A percentile compares a stretch with the other conserved stretches of the same genome.
These are phyloP conservation scores for Eustalomyia histrio DNA, from an alignment of 2,888 invertebrate species.

Conservation along the genomic window DNA sequence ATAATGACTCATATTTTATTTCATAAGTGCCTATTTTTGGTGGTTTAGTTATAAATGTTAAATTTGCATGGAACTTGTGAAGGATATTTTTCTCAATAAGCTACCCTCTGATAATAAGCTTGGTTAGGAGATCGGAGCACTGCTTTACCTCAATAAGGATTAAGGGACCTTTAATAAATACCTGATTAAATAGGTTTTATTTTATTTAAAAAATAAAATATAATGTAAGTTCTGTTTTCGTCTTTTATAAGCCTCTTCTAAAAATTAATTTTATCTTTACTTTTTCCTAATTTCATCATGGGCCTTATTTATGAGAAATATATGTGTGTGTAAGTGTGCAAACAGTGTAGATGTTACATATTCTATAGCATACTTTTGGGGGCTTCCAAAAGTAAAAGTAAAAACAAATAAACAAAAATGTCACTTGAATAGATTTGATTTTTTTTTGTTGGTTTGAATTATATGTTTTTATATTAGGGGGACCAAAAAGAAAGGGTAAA, in stretches of 20 bases:
- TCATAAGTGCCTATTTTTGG: too few relatives aligned
- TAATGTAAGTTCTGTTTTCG: background rate
- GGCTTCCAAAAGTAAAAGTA: too few relatives aligned
- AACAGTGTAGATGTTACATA: slow-evolving; percentile 47
- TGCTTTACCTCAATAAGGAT: too few relatives aligned
- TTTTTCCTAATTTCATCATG: slow-evolving; percentile 34
- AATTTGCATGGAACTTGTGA: too few relatives aligned
- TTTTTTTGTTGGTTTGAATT: background rate
- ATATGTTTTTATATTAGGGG: background rate
- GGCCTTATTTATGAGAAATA: slow-evolving; percentile 1
- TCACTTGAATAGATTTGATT: slow-evolving; percentile 28
- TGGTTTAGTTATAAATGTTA: too few relatives aligned
- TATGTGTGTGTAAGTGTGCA: slow-evolving; percentile 16
- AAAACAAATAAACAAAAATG: slow-evolving; percentile 44
- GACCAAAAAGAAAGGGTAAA: background rate
- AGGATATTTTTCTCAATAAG: too few relatives aligned
- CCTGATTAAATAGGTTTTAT: background rate
- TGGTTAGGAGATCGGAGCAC: too few relatives aligned
- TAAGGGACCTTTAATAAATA: too few relatives aligned
- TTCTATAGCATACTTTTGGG: slow-evolving; percentile 55
- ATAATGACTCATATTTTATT: too few relatives aligned
- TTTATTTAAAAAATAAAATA: background rate
- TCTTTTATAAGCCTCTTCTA: slow-evolving; percentile 27
- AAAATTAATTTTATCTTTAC: slow-evolving; percentile 29
- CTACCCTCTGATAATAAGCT: too few relatives aligned